Percentiles rank a stretch among this genome's conserved stretches.
Evolutionary conservation across 2,113 vertebrate genomes (phyloP).

Genomic region (Camelus bactrianus): DNA sequence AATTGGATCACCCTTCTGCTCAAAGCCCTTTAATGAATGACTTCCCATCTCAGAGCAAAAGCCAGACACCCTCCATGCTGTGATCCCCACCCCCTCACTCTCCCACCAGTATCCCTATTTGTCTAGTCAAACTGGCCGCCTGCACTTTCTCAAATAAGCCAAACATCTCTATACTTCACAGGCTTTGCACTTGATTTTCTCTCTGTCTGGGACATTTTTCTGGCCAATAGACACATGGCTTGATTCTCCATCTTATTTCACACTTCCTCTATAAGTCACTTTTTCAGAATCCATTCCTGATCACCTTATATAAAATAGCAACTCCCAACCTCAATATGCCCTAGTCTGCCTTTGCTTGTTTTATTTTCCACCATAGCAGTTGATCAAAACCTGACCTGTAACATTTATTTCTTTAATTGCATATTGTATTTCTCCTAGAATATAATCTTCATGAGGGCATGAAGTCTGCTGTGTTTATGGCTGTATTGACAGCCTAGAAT

Average conservation of each 20-base stretch:
- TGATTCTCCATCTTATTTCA: neutral
- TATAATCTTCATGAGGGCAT: neutral
- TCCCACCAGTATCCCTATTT: neutral
- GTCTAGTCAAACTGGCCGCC: neutral
- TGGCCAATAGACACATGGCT: neutral
- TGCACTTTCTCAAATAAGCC: neutral
- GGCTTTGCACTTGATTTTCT: neutral
- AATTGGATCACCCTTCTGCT: neutral
- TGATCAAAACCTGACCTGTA: neutral
- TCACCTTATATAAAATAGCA: neutral
- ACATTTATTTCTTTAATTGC: neutral
- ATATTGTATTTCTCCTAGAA: neutral
- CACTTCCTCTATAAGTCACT: neutral
- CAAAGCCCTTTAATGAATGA: neutral
- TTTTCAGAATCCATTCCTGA: neutral
- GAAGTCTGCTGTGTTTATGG: neutral
- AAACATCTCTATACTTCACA: neutral
- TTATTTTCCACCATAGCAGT: neutral
- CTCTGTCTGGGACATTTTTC: neutral
- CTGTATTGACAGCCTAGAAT: neutral
- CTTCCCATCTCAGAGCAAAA: neutral
- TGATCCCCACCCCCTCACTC: fast-evolving
- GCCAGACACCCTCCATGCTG: neutral
- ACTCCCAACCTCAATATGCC: neutral
- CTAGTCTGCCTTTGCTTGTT: neutral